A percentile compares a stretch with the other conserved stretches of the same genome.
Conservation (phyloP, 30 jellyfish, hydroid and myxozoan species). For the Nemopilema nomurai region DNA sequence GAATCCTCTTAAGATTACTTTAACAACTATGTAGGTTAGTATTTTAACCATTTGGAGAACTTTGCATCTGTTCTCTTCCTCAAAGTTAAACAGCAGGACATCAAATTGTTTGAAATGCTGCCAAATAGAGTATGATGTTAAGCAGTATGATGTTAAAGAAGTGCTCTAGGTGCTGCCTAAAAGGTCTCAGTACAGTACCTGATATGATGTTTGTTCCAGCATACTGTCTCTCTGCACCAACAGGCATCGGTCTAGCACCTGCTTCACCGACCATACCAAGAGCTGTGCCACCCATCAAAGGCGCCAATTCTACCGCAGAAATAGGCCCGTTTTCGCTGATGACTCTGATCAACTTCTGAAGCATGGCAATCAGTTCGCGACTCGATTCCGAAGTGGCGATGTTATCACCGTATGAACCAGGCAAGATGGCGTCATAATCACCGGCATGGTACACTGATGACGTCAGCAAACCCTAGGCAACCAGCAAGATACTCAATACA, state of each 20-base stretch:
- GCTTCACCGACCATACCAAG: conserved; percentile 43
- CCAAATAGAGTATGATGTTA: too few relatives aligned
- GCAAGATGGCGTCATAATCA: conserved; percentile 71
- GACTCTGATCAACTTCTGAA: conserved; percentile 81
- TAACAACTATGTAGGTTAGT: too few relatives aligned
- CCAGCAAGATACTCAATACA: background rate
- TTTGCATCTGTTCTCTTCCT: too few relatives aligned
- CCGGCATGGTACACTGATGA: conserved; percentile 78
- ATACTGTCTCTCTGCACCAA: conserved; percentile 36
- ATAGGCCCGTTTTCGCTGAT: conserved; percentile 88
- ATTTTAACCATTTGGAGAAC: too few relatives aligned
- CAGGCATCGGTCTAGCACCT: conserved; percentile 40
- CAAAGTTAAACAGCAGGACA: too few relatives aligned
- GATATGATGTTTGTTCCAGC: background rate
- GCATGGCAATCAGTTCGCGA: conserved; percentile 78
- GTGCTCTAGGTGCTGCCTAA: too few relatives aligned
- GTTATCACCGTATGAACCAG: conserved; percentile 95
- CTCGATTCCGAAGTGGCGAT: conserved; percentile 89
- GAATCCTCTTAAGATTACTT: too few relatives aligned
- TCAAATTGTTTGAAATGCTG: too few relatives aligned
- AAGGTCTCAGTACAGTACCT: background rate
- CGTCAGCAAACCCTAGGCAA: conserved; percentile 53
- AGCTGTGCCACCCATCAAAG: conserved; percentile 49
- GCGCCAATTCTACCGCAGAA: conserved; percentile 25
- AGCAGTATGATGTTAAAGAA: too few relatives aligned